Conservation (phyloP, 2,888 invertebrate genomes). For the Apodemia duryi region DNA sequence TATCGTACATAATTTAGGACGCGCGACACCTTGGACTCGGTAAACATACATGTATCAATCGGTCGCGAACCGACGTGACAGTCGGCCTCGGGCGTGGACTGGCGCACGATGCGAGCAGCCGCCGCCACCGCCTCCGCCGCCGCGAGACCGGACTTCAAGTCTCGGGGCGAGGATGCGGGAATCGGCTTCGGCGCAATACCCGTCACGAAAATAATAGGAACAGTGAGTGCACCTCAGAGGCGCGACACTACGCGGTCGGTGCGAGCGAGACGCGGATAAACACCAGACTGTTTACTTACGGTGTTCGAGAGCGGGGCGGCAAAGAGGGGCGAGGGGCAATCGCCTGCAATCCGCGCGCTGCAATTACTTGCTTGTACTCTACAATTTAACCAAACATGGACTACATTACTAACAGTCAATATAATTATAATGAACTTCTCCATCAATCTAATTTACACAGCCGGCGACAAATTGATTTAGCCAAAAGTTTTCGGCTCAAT, state of each 20-base stretch:
- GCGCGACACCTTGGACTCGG: constrained; percentile 42
- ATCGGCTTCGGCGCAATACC: constrained; percentile 79
- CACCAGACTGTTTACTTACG: constrained; percentile 80
- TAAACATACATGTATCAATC: constrained; percentile 53
- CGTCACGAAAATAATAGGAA: constrained; percentile 80
- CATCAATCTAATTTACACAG: neutral
- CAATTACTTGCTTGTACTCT: constrained; percentile 70
- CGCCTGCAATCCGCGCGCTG: constrained; percentile 77
- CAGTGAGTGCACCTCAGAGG: constrained; percentile 79
- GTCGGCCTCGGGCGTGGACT: constrained; percentile 73
- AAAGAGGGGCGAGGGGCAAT: constrained; percentile 60
- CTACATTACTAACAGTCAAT: constrained; percentile 32
- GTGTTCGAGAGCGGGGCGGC: constrained; percentile 69
- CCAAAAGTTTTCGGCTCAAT: neutral
- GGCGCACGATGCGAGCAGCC: constrained; percentile 68
- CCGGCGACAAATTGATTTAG: neutral
- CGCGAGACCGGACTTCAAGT: constrained; percentile 77
- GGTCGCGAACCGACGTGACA: constrained; percentile 70
- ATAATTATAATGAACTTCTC: constrained; percentile 19
- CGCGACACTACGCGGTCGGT: constrained; percentile 77
- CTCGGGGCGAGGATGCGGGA: constrained; percentile 79
- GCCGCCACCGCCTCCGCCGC: constrained; percentile 73
- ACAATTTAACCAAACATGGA: constrained; percentile 59
- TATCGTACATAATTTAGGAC: constrained; percentile 31
- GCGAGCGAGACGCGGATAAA: constrained; percentile 79